Base-by-base conservation (phyloP, 2,888 invertebrate species). In the Microdon myrmicae region DNA sequence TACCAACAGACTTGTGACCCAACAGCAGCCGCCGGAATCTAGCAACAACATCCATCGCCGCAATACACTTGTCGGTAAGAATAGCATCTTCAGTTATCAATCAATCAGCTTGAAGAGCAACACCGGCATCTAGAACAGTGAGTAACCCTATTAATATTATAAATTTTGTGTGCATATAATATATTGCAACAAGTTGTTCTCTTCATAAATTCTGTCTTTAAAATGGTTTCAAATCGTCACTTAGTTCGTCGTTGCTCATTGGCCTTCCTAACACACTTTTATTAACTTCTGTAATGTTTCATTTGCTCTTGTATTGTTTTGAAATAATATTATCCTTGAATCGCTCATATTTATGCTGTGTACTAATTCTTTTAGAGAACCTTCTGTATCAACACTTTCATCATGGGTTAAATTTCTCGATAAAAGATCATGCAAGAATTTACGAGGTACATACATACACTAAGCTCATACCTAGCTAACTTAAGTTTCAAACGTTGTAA, bases 401-500 rank as follows among this genome's bases (percentile, higher is more conserved):
- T 49, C 44, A 25, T 16, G 8, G 8, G 31, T 49, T 35, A 53
- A 23, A 59, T 59, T 9, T 45, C 53, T 17, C 45, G 68, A 43
- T 22, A 58, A 13, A 38, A 53, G 44, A 38, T 70, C 70, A 53
- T 41, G 68, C 34, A 68, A 54, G 12, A 58, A 28, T 51, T 54
- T 53, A 20, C 69, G 69, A 8, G 69, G 69, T 2, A 67, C 22
- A 45, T 69, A 69, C 17, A 29, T 29, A 70, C 29, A 22, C 58
- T 54, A 13, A 69, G 55, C 3, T 70, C 44, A 55, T 68, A 70
- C 49, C 59, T 68, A 29, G 68, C 38, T 7, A 70, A 22, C 58
- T 70, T 70, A 4, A 71, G n/a, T 19, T 68, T 67, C 68, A 71
- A 66, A 38, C 67, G 13, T 55, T 71, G 69, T 22, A 72, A 47